Evolutionary conservation across 1,140 invertebrate genomes (phyloP), one percentile per base, ranked within the genome.

Genomic region (Phthorimaea operculella): DNA sequence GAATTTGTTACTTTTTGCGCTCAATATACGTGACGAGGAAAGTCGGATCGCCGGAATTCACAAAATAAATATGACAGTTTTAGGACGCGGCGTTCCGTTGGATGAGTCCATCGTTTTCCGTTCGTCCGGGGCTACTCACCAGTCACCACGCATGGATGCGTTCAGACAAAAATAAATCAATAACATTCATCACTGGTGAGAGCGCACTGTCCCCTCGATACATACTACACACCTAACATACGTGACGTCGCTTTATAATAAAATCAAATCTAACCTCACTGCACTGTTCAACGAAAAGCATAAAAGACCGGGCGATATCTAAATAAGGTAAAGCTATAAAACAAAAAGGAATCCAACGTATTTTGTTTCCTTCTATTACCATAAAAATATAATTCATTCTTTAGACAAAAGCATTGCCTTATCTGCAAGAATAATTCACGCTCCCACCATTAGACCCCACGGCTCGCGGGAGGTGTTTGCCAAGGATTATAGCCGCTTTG

Each of bases 401-500:
- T 68, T 69, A 66, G 62, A 66, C 64, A 67, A 68, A 65, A 57
- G 62, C 57, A 65, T 62, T 67, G 64, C 68, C 62, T 79, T 83
- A 83, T 78, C 73, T 63, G 52, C 55, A 36, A 52, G 70, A 67
- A 79, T 79, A 71, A 75, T 64, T 79, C 71, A 79, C 75, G 72
- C 65, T 74, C 68, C 64, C 63, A 67, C 70, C 72, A 72, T 68
- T 74, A 74, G 72, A 69, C 71, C 66, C 62, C 62, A 50, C 61
- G 62, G 60, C 67, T 60, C 67, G 69, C 68, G 70, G 68, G 70
- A 76, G 70, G 70, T 73, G 70, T 74, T 81, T 74, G 62, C 64
- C 63, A 65, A 70, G 72, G 68, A 79, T 76, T 74, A 83, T 79
- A 68, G 75, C 65, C 63, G 68, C 67, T 75, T 80, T 63, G 68